Conservation (phyloP, 2,113 vertebrate genomes). For the Myiopsitta monachus region DNA sequence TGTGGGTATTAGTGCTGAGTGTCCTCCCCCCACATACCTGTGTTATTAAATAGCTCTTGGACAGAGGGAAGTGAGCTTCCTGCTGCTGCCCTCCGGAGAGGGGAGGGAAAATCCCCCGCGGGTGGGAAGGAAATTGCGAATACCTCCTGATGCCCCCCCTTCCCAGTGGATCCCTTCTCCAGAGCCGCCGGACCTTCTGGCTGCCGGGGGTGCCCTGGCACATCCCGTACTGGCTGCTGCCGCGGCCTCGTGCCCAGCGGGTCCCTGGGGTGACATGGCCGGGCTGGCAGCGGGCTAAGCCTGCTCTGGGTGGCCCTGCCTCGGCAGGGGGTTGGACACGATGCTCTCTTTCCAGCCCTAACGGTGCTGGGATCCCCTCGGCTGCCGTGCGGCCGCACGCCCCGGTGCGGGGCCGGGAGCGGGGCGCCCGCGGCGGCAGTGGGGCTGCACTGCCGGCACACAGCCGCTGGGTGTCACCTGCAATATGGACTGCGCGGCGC, state of each 20-base stretch:
- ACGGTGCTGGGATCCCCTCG: background rate
- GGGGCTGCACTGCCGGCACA: background rate
- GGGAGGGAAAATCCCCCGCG: background rate
- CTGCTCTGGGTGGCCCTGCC: background rate
- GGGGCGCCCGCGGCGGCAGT: accelerated
- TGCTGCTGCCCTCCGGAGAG: background rate
- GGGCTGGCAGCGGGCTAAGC: background rate
- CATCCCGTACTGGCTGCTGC: accelerated
- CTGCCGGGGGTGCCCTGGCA: accelerated
- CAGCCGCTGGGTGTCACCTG: constrained; percentile 49
- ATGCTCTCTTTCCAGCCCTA: background rate
- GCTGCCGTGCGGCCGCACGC: background rate
- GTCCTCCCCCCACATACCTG: background rate
- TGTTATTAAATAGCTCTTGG: background rate
- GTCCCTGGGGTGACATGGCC: background rate
- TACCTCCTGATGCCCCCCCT: background rate
- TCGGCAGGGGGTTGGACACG: background rate
- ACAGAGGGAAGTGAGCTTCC: background rate
- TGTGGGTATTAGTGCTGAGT: background rate
- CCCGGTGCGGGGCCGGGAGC: background rate
- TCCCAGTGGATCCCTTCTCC: background rate
- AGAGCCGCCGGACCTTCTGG: accelerated
- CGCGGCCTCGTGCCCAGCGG: accelerated
- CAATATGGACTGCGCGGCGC: background rate
- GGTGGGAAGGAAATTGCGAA: constrained; percentile 51